Evolutionary conservation across 2,888 invertebrate genomes (phyloP).

Genomic region (Rutpela maculata): DNA sequence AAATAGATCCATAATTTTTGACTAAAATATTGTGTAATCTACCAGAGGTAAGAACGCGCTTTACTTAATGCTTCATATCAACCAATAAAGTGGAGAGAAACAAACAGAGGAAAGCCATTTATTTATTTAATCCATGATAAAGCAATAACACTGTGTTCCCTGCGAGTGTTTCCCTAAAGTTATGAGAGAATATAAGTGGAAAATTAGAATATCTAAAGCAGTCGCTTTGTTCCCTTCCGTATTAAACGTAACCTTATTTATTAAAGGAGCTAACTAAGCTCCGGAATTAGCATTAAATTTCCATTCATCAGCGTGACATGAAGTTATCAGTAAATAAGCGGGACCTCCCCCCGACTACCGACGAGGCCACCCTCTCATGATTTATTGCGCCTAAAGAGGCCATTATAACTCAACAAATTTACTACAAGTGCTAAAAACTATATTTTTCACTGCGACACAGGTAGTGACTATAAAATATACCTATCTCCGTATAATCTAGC

Average conservation of each 20-base stretch:
- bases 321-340: conserved; percentile 74
- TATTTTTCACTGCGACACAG: not conserved
- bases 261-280: conserved; percentile 71
- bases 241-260: conserved; percentile 71
- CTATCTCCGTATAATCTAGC: not conserved
- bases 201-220: conserved; percentile 70
- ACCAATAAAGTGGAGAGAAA: conserved; percentile 45
- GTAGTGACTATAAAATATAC: not conserved
- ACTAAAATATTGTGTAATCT: not conserved
- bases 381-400: conserved; percentile 65
- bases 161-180: conserved; percentile 61
- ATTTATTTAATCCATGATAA: conserved; percentile 62
- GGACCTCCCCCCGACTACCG: conserved; percentile 65
- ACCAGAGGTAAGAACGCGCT: conserved; percentile 1
- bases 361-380: conserved; percentile 62
- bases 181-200: conserved; percentile 68
- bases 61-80: conserved; percentile 34
- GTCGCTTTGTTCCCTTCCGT: conserved; percentile 68
- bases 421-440: conserved; percentile 35
- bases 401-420: conserved; percentile 66
- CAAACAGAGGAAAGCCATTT: conserved; percentile 54
- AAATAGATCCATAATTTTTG: not conserved
- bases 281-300: conserved; percentile 72
- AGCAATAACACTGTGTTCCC: conserved; percentile 57
- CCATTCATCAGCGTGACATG: conserved; percentile 73